phyloP scores from a whole-genome alignment of 1,140 invertebrate genomes.

The Aphidius ervi region DNA sequence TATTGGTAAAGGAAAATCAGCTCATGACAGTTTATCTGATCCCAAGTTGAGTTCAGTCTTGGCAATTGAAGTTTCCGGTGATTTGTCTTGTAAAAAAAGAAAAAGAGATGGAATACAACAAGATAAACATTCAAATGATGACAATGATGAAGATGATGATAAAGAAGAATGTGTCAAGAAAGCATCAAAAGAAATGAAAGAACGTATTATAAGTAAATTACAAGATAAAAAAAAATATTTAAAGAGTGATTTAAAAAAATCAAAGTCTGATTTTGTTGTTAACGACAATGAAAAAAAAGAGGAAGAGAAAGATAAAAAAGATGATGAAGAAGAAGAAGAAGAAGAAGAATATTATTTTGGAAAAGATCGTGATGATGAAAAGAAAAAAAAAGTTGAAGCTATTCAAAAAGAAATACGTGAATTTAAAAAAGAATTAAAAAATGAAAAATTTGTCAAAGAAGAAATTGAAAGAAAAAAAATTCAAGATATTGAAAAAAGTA shows the following conservation, averaged over 20 bases:
- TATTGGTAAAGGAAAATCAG: slow-evolving; percentile 79
- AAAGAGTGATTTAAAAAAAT: too few species aligned
- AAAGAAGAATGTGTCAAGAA: slow-evolving; percentile 29
- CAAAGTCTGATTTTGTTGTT: slow-evolving; percentile 31
- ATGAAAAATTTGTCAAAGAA: slow-evolving; percentile 61
- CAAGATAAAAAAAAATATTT: slow-evolving; percentile 46
- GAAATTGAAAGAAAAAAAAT: slow-evolving; percentile 47
- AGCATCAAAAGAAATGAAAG: slow-evolving; percentile 39
- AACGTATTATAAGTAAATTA: slow-evolving; percentile 54
- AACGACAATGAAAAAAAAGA: slow-evolving; percentile 40
- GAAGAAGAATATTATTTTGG: slow-evolving; percentile 64
- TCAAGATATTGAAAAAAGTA: slow-evolving; percentile 43
- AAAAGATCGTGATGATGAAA: slow-evolving; percentile 63
- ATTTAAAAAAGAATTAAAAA: slow-evolving; percentile 65
- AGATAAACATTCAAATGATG: slow-evolving; percentile 19
- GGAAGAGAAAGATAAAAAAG: slow-evolving; percentile 31
- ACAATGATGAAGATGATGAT: slow-evolving; percentile 34
- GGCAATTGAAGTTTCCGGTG: slow-evolving; percentile 49
- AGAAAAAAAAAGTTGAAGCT: slow-evolving; percentile 65
- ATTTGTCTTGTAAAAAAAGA: slow-evolving; percentile 28
- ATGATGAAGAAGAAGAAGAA: slow-evolving; percentile 33
- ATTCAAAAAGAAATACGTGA: slow-evolving; percentile 72
- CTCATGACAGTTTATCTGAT: slow-evolving; percentile 89
- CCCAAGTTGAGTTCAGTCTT: slow-evolving; percentile 78
- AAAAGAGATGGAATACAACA: slow-evolving; percentile 23